phyloP scores from a whole-genome alignment of 2,888 invertebrate genomes.

The Taphrorychus bicolor region DNA sequence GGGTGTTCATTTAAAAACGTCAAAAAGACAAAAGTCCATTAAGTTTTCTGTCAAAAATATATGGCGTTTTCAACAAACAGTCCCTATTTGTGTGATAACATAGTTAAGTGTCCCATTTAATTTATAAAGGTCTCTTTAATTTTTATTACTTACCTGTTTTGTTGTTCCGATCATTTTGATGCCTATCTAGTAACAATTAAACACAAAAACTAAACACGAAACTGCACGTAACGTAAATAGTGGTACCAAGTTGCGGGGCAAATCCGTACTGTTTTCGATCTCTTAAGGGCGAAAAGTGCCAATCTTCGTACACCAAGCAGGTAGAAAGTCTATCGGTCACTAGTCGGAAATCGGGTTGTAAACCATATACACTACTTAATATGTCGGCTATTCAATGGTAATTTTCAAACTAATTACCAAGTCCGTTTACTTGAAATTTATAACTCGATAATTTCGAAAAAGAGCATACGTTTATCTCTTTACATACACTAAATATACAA shows the following conservation, averaged over 20 bases:
- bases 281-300: too few species aligned
- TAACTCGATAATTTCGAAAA: constrained; percentile 34
- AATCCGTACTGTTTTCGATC: too few species aligned
- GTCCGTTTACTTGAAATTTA: constrained; percentile 25
- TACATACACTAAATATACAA: constrained; percentile 15
- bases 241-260: too few species aligned
- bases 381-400: constrained; percentile 31
- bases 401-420: constrained; percentile 35
- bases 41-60: too few species aligned
- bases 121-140: too few species aligned
- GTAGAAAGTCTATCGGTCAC: constrained; percentile 3
- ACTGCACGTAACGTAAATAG: neutral
- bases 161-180: constrained; percentile 30
- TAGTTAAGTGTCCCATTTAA: too few species aligned
- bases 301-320: constrained; percentile 2
- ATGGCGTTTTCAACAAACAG: too few species aligned
- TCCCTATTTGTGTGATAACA: too few species aligned
- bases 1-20: too few species aligned
- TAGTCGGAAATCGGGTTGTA: neutral
- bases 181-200: neutral
- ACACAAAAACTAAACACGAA: neutral
- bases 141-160: constrained; percentile 37
- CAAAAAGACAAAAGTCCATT: too few species aligned
- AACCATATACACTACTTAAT: constrained; percentile 5
- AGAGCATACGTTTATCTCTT: constrained; percentile 26